Evolutionary conservation across 2,888 invertebrate species (phyloP).

Genomic region (Phaedon cochleariae): DNA sequence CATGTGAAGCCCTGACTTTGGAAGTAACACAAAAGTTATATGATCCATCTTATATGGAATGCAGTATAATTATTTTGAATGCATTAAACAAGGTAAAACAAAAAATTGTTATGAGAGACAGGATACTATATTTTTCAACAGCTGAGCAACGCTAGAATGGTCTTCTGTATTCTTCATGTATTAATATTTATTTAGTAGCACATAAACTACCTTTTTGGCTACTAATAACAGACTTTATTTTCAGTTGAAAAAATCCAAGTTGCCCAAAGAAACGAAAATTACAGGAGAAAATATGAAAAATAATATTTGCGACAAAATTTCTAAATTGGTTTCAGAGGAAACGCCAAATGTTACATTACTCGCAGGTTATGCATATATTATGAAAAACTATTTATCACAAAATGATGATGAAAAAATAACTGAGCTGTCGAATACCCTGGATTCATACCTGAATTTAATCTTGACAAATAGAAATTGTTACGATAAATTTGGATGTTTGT

Average conservation of each 20-base stretch:
- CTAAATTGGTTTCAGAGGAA: slow-evolving; percentile 42
- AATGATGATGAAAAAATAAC: slow-evolving; percentile 40
- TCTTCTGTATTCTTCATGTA: too few relatives aligned
- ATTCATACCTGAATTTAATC: slow-evolving; percentile 43
- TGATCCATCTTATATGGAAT: slow-evolving; percentile 46
- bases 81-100: slow-evolving; percentile 49
- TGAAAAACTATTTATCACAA: slow-evolving; percentile 43
- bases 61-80: slow-evolving; percentile 46
- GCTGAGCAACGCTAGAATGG: too few relatives aligned
- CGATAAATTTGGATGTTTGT: slow-evolving; percentile 40
- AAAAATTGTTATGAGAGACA: too few relatives aligned
- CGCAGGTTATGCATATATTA: slow-evolving; percentile 37
- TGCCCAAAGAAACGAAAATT: slow-evolving; percentile 44
- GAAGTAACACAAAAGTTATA: slow-evolving; percentile 47
- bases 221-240: slow-evolving; percentile 27
- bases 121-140: too few relatives aligned
- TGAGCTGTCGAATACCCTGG: slow-evolving; percentile 39
- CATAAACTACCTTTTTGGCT: too few relatives aligned
- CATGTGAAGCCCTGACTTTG: slow-evolving; percentile 42
- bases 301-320: slow-evolving; percentile 43
- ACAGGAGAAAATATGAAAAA: slow-evolving; percentile 40
- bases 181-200: too few relatives aligned
- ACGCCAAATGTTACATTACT: slow-evolving; percentile 26
- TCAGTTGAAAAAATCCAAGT: slow-evolving; percentile 51
- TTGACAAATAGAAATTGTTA: slow-evolving; percentile 39